These are phyloP conservation scores for Sebastes reedi DNA, from an alignment of 2,797 vertebrate genomes.

Conservation along the genomic window DNA sequence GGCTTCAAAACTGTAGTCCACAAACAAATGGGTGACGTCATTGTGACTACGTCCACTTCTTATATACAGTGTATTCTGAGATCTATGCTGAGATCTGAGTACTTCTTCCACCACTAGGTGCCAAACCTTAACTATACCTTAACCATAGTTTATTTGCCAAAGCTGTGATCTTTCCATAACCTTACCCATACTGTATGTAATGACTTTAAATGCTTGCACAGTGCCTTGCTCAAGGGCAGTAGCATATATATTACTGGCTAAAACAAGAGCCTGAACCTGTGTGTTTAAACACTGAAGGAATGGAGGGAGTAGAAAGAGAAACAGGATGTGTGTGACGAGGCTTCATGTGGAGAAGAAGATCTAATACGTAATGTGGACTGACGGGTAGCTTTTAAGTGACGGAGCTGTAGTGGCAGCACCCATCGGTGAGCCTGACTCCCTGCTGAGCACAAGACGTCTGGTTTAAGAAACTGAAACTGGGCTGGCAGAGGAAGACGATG, in stretches of 20 bases:
- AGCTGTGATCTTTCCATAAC: neutral
- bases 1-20: neutral
- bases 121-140: neutral
- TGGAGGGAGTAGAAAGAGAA: neutral
- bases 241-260: neutral
- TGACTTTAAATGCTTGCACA: neutral
- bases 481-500: neutral
- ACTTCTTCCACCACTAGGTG: neutral
- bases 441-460: conserved; percentile 17
- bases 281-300: neutral
- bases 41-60: neutral
- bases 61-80: no score
- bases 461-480: conserved; percentile 10
- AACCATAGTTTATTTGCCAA: neutral
- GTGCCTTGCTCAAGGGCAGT: neutral
- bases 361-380: conserved; percentile 48
- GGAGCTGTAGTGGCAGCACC: conserved; percentile 31
- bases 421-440: conserved; percentile 39
- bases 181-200: neutral
- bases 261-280: neutral
- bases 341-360: conserved; percentile 33
- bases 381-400: conserved; percentile 48
- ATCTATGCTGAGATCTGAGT: neutral
- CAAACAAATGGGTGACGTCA: neutral
- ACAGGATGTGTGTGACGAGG: conserved; percentile 1